Conservation (phyloP, 1,140 invertebrate genomes). For the Drosophila pruinosa region DNA sequence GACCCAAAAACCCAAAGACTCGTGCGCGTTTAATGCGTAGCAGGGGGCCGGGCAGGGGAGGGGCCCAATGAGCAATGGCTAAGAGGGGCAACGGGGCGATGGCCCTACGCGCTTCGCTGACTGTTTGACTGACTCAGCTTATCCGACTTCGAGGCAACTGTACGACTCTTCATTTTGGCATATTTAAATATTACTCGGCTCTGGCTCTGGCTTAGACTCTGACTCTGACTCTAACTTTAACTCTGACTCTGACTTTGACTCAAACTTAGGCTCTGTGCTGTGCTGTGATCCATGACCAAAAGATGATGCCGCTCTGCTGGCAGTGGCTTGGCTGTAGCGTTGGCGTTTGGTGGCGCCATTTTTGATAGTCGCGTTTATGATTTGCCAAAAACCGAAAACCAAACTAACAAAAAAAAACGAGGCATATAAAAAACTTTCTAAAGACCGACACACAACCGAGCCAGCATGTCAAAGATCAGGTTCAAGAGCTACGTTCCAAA, state of each 20-base stretch:
- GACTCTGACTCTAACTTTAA: neutral
- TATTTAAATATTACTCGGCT: constrained; percentile 36
- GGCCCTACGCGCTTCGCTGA: constrained; percentile 68
- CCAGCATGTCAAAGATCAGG: constrained; percentile 47
- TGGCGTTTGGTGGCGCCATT: constrained; percentile 57
- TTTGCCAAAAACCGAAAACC: constrained; percentile 57
- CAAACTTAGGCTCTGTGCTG: constrained; percentile 20
- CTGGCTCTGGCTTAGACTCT: no score
- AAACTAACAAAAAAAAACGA: neutral
- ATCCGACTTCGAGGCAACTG: constrained; percentile 55
- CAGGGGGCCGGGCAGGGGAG: neutral
- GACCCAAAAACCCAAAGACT: constrained; percentile 50
- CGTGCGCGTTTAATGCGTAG: constrained; percentile 46
- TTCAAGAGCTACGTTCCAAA: constrained; percentile 21
- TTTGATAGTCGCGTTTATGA: constrained; percentile 66
- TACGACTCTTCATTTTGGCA: constrained; percentile 41
- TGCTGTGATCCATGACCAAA: constrained; percentile 72
- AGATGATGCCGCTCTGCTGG: constrained; percentile 9
- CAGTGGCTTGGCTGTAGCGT: neutral
- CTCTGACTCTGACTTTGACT: neutral
- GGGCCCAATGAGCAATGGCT: neutral
- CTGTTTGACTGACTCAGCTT: constrained; percentile 45
- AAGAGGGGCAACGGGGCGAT: neutral
- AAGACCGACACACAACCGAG: constrained; percentile 14
- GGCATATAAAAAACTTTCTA: constrained; percentile 52